A percentile compares a stretch with the other conserved stretches of the same genome.
phyloP scores from a whole-genome alignment of 35 echinoderm and acorn worm species.

The Anneissia japonica region DNA sequence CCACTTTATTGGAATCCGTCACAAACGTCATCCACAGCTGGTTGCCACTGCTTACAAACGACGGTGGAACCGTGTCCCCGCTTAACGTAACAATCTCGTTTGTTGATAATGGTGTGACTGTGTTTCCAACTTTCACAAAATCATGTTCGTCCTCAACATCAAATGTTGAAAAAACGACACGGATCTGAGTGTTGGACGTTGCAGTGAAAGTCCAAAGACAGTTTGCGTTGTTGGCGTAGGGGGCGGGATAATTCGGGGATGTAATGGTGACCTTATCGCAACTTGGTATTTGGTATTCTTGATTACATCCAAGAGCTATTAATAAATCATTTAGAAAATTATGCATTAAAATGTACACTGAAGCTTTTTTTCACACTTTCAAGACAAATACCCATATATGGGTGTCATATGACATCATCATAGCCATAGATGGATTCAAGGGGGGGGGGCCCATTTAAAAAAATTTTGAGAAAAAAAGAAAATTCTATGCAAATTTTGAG shows the following conservation, averaged over 20 bases:
- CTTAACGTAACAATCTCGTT: conserved; percentile 11
- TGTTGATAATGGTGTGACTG: too few species aligned
- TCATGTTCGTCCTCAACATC: conserved; percentile 28
- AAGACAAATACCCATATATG: too few species aligned
- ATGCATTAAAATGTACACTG: too few species aligned
- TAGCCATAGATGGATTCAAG: too few species aligned
- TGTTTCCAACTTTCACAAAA: conserved; percentile 2
- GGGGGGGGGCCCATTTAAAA: too few species aligned
- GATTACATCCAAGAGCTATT: too few species aligned
- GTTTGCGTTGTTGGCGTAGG: conserved; percentile 5
- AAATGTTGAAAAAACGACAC: conserved; percentile 28
- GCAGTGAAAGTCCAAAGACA: conserved; percentile 18
- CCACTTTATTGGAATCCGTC: conserved; percentile 26
- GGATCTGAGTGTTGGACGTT: neutral
- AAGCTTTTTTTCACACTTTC: too few species aligned
- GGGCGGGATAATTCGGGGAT: conserved; percentile 25
- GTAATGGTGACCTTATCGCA: neutral
- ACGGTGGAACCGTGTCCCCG: neutral
- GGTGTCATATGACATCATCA: too few species aligned
- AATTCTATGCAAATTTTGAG: too few species aligned
- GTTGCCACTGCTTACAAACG: conserved; percentile 7
- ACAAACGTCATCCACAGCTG: conserved; percentile 32
- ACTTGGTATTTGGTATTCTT: too few species aligned
- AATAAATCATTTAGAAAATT: too few species aligned
- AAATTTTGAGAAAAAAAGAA: too few species aligned